Base-by-base conservation (phyloP, 2,888 invertebrate species). In the Hyposoter dolosus region DNA sequence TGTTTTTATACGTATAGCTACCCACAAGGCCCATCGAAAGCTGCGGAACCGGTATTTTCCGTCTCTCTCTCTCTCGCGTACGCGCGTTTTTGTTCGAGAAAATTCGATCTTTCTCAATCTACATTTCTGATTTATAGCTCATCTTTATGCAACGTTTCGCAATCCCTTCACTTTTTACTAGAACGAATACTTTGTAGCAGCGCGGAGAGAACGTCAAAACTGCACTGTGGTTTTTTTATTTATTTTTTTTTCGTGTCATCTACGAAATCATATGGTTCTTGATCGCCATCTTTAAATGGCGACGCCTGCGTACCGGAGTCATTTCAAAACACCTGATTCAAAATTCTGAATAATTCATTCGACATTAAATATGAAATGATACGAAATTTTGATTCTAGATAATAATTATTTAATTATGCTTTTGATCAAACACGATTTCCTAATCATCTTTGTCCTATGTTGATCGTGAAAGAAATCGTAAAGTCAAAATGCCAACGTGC, bases 41-140 rank as follows among this genome's bases (percentile, higher is more conserved):
- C 69, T 43, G 82, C 79, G 43, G 72, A 75, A 85, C 85, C 78
- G 78, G 82, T 85, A 50, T 82, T 60, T 53, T 35, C 68, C 12
- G 63, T 69, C 43, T 60, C 43, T 53, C 15, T 63, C 53, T 69
- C 43, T 60, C 43, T 43, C 15, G 53, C 53, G 9, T 19, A 53
- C 15, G 43, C n/a, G 19, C 53, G 4, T 17, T 17, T 28, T 68
- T 9, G 35, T 19, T 66, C 69, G 56, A 69, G 68, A 79, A 60
- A 79, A 71, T 7, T 79, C 45, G 47, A 71, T 79, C 19, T 63
- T 12, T 68, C 53, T 56, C 78, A 23, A 68, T 68, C 53, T 78
- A 68, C 43, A 63, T 32, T 50, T 60, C 15, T 40, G 15, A 81
- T 76, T 35, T 40, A 43, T 50, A 66, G 32, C 28, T 65, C 23